Evolutionary conservation across 2,888 invertebrate genomes (phyloP).

Genomic region (Lithosia quadra): DNA sequence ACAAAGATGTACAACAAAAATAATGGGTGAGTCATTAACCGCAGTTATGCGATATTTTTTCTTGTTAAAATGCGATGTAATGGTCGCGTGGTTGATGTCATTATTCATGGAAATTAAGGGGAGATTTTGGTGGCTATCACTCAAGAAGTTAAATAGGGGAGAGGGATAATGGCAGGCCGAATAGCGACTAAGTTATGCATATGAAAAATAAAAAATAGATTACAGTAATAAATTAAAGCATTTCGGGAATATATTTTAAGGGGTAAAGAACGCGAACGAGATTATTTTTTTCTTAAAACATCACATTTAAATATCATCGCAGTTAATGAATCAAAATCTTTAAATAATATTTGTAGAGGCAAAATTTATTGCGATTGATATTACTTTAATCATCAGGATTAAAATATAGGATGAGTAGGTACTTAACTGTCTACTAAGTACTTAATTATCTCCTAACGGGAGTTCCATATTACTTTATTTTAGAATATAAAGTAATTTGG

Average conservation of each 20-base stretch:
- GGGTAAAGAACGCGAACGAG: neutral
- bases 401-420: neutral
- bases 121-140: constrained; percentile 52
- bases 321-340: neutral
- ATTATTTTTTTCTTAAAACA: neutral
- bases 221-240: constrained; percentile 18
- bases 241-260: constrained; percentile 19
- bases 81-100: constrained; percentile 66
- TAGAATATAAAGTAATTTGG: too few relatives aligned
- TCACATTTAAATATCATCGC: neutral
- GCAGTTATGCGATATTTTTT: constrained; percentile 56
- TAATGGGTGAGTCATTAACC: constrained; percentile 59
- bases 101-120: constrained; percentile 68
- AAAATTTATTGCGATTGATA: neutral
- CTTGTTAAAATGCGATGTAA: constrained; percentile 57
- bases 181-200: constrained; percentile 38
- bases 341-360: neutral
- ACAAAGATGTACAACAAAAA: constrained; percentile 48
- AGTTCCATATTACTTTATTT: neutral
- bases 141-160: constrained; percentile 56
- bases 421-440: neutral
- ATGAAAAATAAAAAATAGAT: constrained; percentile 37
- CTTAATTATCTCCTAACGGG: neutral
- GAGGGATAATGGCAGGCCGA: constrained; percentile 39
- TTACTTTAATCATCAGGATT: too few relatives aligned